Conservation (phyloP, 1,140 invertebrate species). For the Steinernema khuongi region DNA sequence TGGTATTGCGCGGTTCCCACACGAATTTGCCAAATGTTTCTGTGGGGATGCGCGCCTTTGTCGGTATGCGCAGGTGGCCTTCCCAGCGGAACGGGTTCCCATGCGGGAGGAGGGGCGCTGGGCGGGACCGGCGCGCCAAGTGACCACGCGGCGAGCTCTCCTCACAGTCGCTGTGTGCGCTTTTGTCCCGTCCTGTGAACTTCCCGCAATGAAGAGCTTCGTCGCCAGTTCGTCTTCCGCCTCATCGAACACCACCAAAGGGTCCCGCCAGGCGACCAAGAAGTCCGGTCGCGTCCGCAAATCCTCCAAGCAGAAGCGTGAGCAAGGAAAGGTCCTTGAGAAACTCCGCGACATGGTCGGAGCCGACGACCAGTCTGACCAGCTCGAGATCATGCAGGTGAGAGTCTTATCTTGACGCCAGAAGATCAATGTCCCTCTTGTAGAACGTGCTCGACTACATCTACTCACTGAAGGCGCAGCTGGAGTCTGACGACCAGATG, state of each 20-base stretch:
- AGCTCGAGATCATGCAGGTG: neutral
- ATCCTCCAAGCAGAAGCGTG: neutral
- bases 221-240: neutral
- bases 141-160: neutral
- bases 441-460: constrained; percentile 4
- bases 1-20: constrained; percentile 2
- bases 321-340: neutral
- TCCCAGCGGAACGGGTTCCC: neutral
- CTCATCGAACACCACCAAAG: neutral
- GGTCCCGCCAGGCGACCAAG: neutral
- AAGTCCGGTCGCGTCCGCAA: constrained; percentile 2
- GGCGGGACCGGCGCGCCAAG: neutral
- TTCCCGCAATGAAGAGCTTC: neutral
- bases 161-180: too few species aligned
- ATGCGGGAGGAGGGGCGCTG: neutral
- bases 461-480: neutral
- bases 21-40: neutral
- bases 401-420: neutral
- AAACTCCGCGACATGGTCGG: neutral
- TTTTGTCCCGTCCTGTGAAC: too few species aligned
- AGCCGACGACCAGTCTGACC: neutral
- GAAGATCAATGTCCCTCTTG: neutral
- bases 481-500: neutral
- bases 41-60: neutral
- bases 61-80: constrained; percentile 8